Conservation (phyloP, 2,797 vertebrate species). For the Tolypeutes matacus region DNA sequence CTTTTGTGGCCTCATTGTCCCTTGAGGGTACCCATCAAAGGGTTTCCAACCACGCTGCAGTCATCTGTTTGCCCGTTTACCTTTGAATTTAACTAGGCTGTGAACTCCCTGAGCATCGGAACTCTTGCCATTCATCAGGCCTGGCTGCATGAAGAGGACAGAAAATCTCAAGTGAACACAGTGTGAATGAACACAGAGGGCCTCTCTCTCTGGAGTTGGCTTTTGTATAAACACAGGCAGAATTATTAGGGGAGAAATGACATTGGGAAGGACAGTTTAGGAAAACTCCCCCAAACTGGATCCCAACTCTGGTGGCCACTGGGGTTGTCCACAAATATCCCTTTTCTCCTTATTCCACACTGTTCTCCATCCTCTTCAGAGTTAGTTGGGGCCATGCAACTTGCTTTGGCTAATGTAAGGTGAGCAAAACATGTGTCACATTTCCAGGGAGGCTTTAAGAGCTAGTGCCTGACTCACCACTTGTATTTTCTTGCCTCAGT, state of each 20-base stretch:
- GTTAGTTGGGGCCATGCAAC: neutral
- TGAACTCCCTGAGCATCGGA: neutral
- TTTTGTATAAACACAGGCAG: slow-evolving; percentile 46
- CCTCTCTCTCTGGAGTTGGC: neutral
- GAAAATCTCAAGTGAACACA: neutral
- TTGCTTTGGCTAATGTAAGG: neutral
- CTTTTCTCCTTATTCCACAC: neutral
- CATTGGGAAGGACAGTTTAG: neutral
- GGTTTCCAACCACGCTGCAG: neutral
- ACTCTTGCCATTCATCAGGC: neutral
- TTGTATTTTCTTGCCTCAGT: neutral
- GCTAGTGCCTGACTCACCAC: neutral
- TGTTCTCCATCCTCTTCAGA: neutral
- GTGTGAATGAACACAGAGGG: neutral
- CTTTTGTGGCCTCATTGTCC: neutral
- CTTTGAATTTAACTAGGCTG: neutral
- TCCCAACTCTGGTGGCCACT: neutral
- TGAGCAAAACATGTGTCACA: neutral
- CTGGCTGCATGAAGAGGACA: neutral
- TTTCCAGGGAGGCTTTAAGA: neutral
- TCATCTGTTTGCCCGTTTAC: neutral
- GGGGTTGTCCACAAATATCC: slow-evolving; percentile 18
- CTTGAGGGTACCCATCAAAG: neutral
- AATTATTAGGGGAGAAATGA: slow-evolving; percentile 54
- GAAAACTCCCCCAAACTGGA: neutral